Evolutionary conservation across 2,888 invertebrate genomes (phyloP).

Genomic region (Drosophila ezoana): DNA sequence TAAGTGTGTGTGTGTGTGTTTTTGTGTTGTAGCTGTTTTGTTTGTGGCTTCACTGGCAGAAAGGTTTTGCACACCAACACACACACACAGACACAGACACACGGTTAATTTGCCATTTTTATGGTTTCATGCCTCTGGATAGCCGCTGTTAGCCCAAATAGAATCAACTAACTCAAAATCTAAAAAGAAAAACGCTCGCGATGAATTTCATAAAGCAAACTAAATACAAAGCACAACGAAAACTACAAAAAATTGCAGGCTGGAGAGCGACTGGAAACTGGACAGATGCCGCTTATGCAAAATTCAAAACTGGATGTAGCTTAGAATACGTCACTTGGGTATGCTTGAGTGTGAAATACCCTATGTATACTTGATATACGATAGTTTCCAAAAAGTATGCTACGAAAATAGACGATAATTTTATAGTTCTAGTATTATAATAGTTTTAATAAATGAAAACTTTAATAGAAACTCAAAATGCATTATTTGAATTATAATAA

Average conservation of each 20-base stretch:
- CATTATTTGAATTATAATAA: neutral
- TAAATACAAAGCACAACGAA: conserved; percentile 4
- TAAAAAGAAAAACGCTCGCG: conserved; percentile 18
- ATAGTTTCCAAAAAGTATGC: conserved; percentile 12
- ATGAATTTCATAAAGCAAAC: conserved; percentile 30
- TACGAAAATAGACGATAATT: conserved; percentile 1
- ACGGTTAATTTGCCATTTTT: conserved; percentile 83
- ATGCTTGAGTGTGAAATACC: conserved; percentile 1
- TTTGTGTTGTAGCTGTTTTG: conserved; percentile 50
- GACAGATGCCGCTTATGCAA: conserved; percentile 1
- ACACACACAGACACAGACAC: conserved; percentile 31
- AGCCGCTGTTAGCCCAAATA: conserved; percentile 38
- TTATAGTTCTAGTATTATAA: neutral
- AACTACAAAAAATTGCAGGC: neutral
- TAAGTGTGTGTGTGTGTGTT: conserved; percentile 19
- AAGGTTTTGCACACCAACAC: conserved; percentile 51
- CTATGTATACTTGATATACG: neutral
- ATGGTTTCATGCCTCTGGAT: conserved; percentile 79
- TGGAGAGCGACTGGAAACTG: conserved; percentile 6
- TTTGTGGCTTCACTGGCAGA: conserved; percentile 71
- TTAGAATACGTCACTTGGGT: neutral
- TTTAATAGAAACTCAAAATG: neutral
- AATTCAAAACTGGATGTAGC: conserved; percentile 4
- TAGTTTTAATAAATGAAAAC: neutral
- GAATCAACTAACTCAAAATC: conserved; percentile 15